A percentile compares a stretch with the other conserved stretches of the same genome.
Conservation (phyloP, 2,888 invertebrate species). For the Megaustenia siamemsis region DNA sequence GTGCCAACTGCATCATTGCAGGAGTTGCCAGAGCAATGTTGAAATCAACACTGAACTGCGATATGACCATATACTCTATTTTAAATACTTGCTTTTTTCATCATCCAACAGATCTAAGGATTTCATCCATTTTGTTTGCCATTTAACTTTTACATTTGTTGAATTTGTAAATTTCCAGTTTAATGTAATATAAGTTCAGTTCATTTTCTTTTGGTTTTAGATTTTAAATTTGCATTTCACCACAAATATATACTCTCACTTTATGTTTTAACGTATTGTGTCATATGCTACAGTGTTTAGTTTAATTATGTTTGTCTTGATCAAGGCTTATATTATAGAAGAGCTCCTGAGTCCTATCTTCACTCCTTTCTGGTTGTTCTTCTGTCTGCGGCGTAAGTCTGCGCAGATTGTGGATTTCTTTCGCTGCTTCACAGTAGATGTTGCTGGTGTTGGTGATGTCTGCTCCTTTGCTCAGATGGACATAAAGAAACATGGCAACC, state of each 20-base stretch:
- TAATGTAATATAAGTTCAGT: not conserved
- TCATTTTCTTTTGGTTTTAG: not conserved
- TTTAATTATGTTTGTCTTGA: conserved; percentile 9
- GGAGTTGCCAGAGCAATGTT: too few relatives aligned
- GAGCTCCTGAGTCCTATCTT: conserved; percentile 94
- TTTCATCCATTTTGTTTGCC: too few relatives aligned
- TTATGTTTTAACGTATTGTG: too few relatives aligned
- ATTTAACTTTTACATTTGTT: too few relatives aligned
- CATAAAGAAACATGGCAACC: conserved; percentile 94
- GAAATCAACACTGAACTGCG: too few relatives aligned
- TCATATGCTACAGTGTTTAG: too few relatives aligned
- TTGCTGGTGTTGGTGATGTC: conserved; percentile 96
- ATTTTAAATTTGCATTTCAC: not conserved
- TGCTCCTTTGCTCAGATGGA: conserved; percentile 92
- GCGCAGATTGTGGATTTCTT: conserved; percentile 97
- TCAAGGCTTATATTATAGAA: conserved; percentile 88
- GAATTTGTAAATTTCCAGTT: too few relatives aligned
- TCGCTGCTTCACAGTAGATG: conserved; percentile 96
- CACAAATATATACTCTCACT: not conserved
- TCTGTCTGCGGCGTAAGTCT: conserved; percentile 87
- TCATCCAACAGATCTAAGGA: too few relatives aligned
- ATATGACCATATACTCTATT: too few relatives aligned
- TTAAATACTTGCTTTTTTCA: too few relatives aligned
- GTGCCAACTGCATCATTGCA: too few relatives aligned
- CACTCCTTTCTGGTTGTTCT: conserved; percentile 92